These are phyloP conservation scores for Prionchulus punctatus DNA, from an alignment of 2,888 invertebrate species.

Conservation along the genomic window DNA sequence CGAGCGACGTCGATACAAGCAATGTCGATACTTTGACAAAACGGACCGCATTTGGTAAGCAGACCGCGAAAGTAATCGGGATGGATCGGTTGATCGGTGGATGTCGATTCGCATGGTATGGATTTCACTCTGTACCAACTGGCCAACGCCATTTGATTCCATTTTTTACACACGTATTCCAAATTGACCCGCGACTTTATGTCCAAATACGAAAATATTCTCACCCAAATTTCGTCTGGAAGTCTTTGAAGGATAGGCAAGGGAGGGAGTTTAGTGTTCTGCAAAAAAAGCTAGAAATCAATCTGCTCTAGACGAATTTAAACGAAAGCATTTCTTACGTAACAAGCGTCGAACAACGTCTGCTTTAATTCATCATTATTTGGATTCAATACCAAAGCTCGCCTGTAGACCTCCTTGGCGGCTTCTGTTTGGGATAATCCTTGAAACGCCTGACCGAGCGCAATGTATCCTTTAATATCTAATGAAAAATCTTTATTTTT, in stretches of 20 bases:
- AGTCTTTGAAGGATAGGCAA: background rate
- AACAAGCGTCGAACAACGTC: background rate
- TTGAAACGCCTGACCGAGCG: background rate
- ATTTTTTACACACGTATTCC: conserved; percentile 1
- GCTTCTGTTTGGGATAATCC: background rate
- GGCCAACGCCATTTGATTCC: background rate
- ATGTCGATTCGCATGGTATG: background rate
- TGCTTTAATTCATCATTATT: background rate
- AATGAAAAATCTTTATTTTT: background rate
- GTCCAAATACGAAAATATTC: background rate
- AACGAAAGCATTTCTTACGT: background rate
- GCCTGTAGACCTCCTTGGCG: background rate
- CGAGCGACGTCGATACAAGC: background rate
- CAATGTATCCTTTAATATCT: background rate
- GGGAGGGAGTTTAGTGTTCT: background rate
- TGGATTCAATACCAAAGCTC: background rate
- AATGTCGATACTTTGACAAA: background rate
- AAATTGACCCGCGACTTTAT: background rate
- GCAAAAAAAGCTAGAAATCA: background rate
- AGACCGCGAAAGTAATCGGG: background rate
- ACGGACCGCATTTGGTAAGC: background rate
- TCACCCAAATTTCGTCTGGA: conserved; percentile 2
- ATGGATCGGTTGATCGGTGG: background rate
- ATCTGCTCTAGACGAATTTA: background rate
- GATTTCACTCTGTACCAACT: background rate